Base-by-base conservation (phyloP, 2,797 vertebrate genomes). In the Gastrophryne carolinensis region DNA sequence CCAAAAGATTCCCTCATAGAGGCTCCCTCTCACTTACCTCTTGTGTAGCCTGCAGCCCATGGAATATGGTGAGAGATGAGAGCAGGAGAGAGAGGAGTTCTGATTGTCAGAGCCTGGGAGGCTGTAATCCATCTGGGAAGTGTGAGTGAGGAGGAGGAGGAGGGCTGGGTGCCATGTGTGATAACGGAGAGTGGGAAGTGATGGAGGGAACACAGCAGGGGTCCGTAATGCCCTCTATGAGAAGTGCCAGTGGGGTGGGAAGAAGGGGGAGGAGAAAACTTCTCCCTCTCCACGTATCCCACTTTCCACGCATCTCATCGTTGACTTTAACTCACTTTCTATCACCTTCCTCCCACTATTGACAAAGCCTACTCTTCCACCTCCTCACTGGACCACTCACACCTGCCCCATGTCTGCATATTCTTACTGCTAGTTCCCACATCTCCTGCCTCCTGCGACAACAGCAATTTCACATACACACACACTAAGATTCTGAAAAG, bases 71-170 rank as follows among this genome's bases (percentile, higher is more conserved):
- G 61, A 21, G 17, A 65, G 37, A 12, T 9, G n/a, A 47, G 37
- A 57, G 71, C 57, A 39, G 2, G 47, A 13, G n/a, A n/a, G n/a
- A 62, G 13, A 39, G 24, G 26, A 58, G 37, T 47, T 35, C 52
- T 62, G 23, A 30, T 39, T 64, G 27, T 63, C 32, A 49, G 62
- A 66, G 41, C 52, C 27, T 56, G n/a, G 8, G 72, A 74, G 63
- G 26, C 35, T 66, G 63, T 32, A 74, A 66, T 57, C 63, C 72
- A 74, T 58, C 72, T 66, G 72, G 72, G 63, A 74, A 30, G 71
- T 73, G 71, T 44, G 47, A 47, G 53, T 54, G 29, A 50, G 62
- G 29, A 50, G 62, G 19, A 75, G 41, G 30, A 63, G 35, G 63
- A 53, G 54, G 52, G 56, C 58, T 34, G n/a, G 63, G 58, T 44